phyloP scores from a whole-genome alignment of 2,797 vertebrate genomes.

The Neosalanx taihuensis region DNA sequence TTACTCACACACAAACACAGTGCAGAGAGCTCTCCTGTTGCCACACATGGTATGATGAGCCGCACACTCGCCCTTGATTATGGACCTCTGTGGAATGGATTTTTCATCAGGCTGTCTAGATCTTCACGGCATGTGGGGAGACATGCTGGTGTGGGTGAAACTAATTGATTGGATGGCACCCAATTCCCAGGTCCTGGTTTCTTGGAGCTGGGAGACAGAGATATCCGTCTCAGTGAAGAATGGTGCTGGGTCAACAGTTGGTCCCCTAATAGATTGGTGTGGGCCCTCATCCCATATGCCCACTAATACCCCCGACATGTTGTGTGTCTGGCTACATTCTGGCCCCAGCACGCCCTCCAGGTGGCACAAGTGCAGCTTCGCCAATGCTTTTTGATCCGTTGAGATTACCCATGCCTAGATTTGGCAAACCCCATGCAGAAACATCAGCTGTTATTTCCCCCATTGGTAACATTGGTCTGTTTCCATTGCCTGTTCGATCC shows the following conservation, averaged over 20 bases:
- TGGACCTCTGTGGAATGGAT: conserved; percentile 65
- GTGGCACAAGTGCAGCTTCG: conserved; percentile 35
- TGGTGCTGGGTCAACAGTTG: conserved; percentile 60
- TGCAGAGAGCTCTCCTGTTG: conserved; percentile 43
- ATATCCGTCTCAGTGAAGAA: conserved; percentile 68
- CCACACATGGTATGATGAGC: conserved; percentile 62
- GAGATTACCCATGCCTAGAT: conserved; percentile 32
- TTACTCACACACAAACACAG: conserved; percentile 47
- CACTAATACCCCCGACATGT: conserved; percentile 55
- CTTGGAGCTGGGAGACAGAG: conserved; percentile 64
- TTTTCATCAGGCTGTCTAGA: conserved; percentile 68
- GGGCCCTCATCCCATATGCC: conserved; percentile 56
- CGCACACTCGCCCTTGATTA: conserved; percentile 71
- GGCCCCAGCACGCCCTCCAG: conserved; percentile 32
- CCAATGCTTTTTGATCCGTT: conserved; percentile 33
- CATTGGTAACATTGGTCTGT: not conserved
- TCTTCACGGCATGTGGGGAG: conserved; percentile 68
- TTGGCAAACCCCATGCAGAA: not conserved
- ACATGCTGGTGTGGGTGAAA: conserved; percentile 70
- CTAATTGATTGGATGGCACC: conserved; percentile 76
- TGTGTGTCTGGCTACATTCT: conserved; percentile 44
- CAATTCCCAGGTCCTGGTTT: conserved; percentile 70
- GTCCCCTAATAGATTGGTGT: conserved; percentile 65
- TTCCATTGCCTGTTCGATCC: not conserved
- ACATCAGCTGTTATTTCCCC: conserved; percentile 7